Percentiles rank a stretch among this genome's conserved stretches.
Conservation (phyloP, 1,140 invertebrate genomes). For the Adelges cooleyi region DNA sequence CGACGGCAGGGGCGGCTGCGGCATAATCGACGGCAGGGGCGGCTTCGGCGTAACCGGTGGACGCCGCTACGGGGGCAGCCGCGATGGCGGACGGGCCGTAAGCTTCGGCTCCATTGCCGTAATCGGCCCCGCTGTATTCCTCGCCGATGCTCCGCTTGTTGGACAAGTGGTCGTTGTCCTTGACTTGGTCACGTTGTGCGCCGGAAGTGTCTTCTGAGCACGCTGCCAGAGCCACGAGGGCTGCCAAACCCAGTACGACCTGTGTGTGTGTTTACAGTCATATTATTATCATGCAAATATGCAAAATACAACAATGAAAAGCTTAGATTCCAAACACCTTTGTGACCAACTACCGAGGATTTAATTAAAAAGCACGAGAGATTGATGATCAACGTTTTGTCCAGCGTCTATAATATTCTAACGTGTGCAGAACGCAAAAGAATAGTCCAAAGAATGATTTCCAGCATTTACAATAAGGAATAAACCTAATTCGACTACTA, state of each 20-base stretch:
- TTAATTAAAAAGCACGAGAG: too few species aligned
- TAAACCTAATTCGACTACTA: too few species aligned
- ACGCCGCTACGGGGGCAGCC: not conserved
- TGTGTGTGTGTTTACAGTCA: too few species aligned
- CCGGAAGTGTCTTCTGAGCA: not conserved
- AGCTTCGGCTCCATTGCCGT: not conserved
- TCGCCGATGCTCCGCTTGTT: not conserved
- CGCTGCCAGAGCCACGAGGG: not conserved
- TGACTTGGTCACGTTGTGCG: not conserved
- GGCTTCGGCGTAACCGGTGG: not conserved
- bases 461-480: too few species aligned
- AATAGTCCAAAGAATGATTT: too few species aligned
- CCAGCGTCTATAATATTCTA: too few species aligned
- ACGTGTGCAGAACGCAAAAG: too few species aligned
- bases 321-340: too few species aligned
- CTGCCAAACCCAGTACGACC: not conserved
- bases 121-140: not conserved
- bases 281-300: too few species aligned
- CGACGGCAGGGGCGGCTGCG: not conserved
- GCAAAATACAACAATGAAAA: too few species aligned
- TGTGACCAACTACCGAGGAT: too few species aligned
- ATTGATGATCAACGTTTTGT: too few species aligned
- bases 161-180: not conserved
- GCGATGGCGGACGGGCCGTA: not conserved
- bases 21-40: not conserved